These are phyloP conservation scores for Eptesicus fuscus DNA, from an alignment of 2,113 vertebrate species.

Conservation along the genomic window DNA sequence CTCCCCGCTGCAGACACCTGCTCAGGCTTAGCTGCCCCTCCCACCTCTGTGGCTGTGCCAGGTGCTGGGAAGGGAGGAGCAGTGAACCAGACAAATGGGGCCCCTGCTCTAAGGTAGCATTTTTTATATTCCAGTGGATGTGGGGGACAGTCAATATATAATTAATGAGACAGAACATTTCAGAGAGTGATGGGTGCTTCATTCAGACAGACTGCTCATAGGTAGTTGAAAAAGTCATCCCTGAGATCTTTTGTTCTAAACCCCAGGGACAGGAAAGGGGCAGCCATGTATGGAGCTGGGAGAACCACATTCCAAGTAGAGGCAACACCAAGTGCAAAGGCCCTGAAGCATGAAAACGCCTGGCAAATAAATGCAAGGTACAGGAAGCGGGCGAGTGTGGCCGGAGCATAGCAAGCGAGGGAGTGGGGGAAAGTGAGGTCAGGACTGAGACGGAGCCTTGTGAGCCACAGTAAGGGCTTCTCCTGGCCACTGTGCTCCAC, in stretches of 20 bases:
- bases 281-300: neutral
- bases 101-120: neutral
- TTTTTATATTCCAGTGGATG: neutral
- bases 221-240: neutral
- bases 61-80: neutral
- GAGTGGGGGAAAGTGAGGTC: fast-evolving
- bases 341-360: neutral
- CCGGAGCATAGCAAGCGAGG: neutral
- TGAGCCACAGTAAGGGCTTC: neutral
- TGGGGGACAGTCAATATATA: neutral
- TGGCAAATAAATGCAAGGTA: neutral
- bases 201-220: neutral
- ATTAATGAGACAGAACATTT: neutral
- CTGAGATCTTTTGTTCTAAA: neutral
- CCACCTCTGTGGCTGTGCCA: neutral
- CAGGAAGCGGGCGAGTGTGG: neutral
- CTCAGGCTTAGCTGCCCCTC: neutral
- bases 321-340: neutral
- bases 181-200: neutral
- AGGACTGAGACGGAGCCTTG: neutral
- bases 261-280: neutral
- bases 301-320: neutral
- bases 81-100: neutral
- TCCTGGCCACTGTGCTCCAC: neutral
- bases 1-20: neutral